Base-by-base conservation (phyloP, 2,797 vertebrate species). In the Coregonus suidteri region DNA sequence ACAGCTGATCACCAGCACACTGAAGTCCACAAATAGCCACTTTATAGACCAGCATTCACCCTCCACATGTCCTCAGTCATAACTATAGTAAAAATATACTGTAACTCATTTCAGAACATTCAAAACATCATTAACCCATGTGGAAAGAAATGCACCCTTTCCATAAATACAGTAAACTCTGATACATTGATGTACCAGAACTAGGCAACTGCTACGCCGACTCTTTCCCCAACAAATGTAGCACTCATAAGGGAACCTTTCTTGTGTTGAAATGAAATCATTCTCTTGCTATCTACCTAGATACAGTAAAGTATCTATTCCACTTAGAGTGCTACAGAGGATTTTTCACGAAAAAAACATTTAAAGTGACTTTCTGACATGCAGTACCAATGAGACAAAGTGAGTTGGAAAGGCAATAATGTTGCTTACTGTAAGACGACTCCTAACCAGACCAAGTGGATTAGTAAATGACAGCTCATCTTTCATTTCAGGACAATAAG, bases 361-460 rank as follows among this genome's bases (percentile, higher is more conserved):
- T 88, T 83, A 15, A 69, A 84, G 73, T 64, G 56, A 76, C 37
- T 80, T 25, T 0, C 3, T 81, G 82, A 80, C 79, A 18, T 41
- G 1, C 13, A 0, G 4, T 56, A 0, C 18, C 68, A 0, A 51
- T 52, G 37, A 84, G 74, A 86, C 34, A 0, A 52, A 78, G 81
- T 0, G 15, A 1, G 68, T 47, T 76, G 78, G 73, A 75, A 78
- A 84, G 82, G 81, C 82, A 88, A 88, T 90, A 85, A 87, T 81
- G 82, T 59, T 77, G 76, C 75, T 80, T 80, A 75, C 77, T 64
- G 85, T 31, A 73, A 67, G 85, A 82, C 35, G 74, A 75, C 59
- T 73, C 80, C 88, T 87, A 91, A 90, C 86, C 62, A 86, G 88
- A 84, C 83, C 75, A 76, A 84, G 74, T 31, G 71, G 72, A 83